phyloP scores from a whole-genome alignment of 1,140 invertebrate genomes.

The Neotoxoptera formosana region DNA sequence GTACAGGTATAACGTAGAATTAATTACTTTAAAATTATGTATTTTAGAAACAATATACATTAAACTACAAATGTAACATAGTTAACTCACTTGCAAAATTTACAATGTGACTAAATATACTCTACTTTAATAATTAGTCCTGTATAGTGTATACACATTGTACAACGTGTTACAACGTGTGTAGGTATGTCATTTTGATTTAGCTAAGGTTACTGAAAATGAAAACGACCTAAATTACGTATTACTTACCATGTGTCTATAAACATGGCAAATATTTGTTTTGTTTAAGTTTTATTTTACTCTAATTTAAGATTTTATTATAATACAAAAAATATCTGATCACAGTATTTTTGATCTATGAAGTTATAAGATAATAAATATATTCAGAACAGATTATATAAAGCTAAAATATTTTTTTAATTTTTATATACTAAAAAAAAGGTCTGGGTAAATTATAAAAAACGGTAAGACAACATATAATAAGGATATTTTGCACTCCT shows the following conservation, averaged over 20 bases:
- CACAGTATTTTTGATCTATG: too few relatives aligned
- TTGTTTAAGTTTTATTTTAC: background rate
- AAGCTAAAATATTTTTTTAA: too few relatives aligned
- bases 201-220: background rate
- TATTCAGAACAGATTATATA: too few relatives aligned
- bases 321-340: background rate
- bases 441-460: too few relatives aligned
- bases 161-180: background rate
- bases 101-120: background rate
- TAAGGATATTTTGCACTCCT: background rate
- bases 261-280: background rate
- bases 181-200: background rate
- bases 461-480: too few relatives aligned
- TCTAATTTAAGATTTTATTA: background rate
- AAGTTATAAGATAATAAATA: too few relatives aligned
- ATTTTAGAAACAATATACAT: background rate
- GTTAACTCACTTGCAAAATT: background rate
- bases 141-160: background rate
- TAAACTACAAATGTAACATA: background rate
- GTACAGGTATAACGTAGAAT: background rate
- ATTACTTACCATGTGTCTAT: background rate
- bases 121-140: background rate
- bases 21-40: slow-evolving; percentile 19
- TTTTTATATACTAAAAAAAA: too few relatives aligned
- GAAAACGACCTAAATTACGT: background rate